These are phyloP conservation scores for Athalia rosae DNA, from an alignment of 2,888 invertebrate genomes.

Conservation along the genomic window DNA sequence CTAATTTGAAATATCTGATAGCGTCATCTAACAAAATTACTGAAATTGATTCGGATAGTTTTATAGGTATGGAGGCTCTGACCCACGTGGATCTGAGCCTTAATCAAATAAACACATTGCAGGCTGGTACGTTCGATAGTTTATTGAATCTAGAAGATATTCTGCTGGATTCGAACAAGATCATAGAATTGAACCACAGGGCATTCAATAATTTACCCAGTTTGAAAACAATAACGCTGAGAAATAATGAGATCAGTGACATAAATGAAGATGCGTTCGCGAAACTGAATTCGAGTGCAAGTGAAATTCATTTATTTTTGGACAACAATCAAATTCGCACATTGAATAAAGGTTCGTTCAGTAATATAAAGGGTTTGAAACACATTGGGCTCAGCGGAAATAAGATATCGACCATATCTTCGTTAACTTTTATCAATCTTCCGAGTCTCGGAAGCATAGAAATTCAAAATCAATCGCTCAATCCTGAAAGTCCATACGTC, in stretches of 20 bases:
- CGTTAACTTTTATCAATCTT: conserved; percentile 16
- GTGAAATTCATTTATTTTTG: conserved; percentile 24
- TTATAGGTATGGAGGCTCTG: neutral
- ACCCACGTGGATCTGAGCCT: neutral
- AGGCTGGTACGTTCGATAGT: conserved; percentile 23
- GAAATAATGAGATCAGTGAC: conserved; percentile 21
- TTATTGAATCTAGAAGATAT: conserved; percentile 7
- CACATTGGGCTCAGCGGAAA: conserved; percentile 28
- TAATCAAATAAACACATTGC: neutral
- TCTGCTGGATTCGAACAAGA: conserved; percentile 14
- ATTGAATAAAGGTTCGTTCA: conserved; percentile 23
- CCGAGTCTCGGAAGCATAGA: conserved; percentile 31
- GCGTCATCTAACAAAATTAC: conserved; percentile 14
- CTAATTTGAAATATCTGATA: neutral
- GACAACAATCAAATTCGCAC: conserved; percentile 24
- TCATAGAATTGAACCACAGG: conserved; percentile 9
- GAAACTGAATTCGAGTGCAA: conserved; percentile 29
- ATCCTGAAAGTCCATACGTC: neutral
- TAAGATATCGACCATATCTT: conserved; percentile 20
- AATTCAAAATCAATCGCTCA: conserved; percentile 16
- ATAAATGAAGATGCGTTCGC: conserved; percentile 30
- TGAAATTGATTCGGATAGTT: conserved; percentile 12
- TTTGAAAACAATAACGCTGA: conserved; percentile 27
- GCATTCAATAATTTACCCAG: conserved; percentile 31
- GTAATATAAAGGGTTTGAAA: conserved; percentile 8